These are phyloP conservation scores for Arctocebus calabarensis DNA, from an alignment of 2,797 vertebrate genomes.

Conservation along the genomic window DNA sequence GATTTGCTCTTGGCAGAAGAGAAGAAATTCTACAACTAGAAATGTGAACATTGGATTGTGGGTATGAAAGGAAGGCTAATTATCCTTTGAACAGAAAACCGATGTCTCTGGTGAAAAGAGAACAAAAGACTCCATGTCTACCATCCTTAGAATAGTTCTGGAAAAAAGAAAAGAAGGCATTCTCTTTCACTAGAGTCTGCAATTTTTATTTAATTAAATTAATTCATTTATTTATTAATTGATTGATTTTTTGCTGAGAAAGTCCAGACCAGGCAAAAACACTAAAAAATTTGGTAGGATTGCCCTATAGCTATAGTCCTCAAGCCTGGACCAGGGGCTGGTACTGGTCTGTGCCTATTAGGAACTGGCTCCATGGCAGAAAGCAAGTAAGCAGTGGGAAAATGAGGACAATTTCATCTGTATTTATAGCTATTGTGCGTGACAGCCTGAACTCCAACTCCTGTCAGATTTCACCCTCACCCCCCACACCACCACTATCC, in stretches of 20 bases:
- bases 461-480: too few relatives aligned
- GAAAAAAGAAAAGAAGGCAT: background rate
- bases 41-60: slow-evolving; percentile 24
- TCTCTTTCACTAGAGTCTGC: background rate
- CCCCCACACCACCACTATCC: too few relatives aligned
- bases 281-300: background rate
- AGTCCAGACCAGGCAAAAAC: background rate
- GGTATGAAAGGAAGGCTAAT: background rate
- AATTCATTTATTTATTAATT: too few relatives aligned
- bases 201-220: background rate
- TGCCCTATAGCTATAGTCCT: background rate
- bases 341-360: too few relatives aligned
- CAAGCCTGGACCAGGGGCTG: too few relatives aligned
- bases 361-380: too few relatives aligned
- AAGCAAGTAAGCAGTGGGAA: too few relatives aligned
- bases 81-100: background rate
- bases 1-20: background rate
- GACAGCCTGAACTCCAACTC: too few relatives aligned
- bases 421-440: too few relatives aligned
- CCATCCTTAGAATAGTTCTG: background rate
- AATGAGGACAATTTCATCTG: too few relatives aligned
- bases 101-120: background rate
- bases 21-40: background rate
- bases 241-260: background rate
- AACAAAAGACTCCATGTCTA: background rate